Conservation (phyloP, 53 echinoderm and acorn worm genomes). For the Holothuria leucospilota region DNA sequence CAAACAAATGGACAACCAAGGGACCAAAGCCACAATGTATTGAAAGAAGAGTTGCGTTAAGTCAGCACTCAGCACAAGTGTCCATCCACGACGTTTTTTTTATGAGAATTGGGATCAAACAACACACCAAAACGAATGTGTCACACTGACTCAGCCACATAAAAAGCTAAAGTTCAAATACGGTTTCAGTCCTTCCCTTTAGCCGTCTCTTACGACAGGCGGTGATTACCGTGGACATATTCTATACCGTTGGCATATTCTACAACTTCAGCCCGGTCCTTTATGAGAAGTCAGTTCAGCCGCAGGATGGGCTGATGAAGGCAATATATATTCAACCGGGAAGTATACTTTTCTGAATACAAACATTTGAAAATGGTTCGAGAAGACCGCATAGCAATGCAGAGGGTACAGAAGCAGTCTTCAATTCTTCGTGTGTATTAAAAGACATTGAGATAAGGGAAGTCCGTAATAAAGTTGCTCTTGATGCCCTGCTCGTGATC, state of each 20-base stretch:
- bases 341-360: background rate
- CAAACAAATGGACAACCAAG: constrained; percentile 17
- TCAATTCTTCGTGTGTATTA: background rate
- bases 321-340: constrained; percentile 14
- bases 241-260: no score
- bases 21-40: constrained; percentile 5
- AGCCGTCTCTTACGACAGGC: no score
- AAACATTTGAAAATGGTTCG: background rate
- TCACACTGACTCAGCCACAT: no score
- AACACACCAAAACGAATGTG: no score
- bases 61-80: background rate
- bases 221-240: no score
- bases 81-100: constrained; percentile 6
- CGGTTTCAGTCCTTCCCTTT: no score
- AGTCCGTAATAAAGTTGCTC: no score
- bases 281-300: constrained; percentile 16
- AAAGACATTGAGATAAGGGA: constrained; percentile 2
- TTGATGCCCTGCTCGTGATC: no score
- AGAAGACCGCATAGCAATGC: background rate
- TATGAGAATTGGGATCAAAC: no score
- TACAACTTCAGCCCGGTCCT: no score
- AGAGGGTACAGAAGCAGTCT: constrained; percentile 3
- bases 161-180: no score
- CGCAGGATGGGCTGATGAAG: background rate
- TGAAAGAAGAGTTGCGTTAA: background rate